Percentiles rank a stretch among this genome's conserved stretches.
phyloP scores from a whole-genome alignment of 2,888 invertebrate genomes.

The Pristionchus arcanus region DNA sequence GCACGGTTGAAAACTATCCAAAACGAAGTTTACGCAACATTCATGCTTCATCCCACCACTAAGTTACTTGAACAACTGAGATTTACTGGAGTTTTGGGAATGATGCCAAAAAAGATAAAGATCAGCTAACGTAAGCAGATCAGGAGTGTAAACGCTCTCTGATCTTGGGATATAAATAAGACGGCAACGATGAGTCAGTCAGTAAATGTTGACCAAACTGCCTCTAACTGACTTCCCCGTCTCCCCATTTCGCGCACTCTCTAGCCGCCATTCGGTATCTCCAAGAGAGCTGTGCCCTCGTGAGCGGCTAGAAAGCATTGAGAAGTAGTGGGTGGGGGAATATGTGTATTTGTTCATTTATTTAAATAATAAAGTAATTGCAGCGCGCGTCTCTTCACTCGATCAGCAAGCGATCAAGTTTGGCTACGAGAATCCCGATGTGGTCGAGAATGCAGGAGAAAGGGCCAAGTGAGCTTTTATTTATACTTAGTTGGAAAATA shows the following conservation, averaged over 20 bases:
- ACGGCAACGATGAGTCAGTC: not conserved
- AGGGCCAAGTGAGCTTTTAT: conserved; percentile 44
- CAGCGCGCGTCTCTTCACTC: conserved; percentile 75
- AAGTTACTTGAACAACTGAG: too few relatives aligned
- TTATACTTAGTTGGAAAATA: too few relatives aligned
- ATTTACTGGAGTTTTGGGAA: not conserved
- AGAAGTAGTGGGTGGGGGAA: not conserved
- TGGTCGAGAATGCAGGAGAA: conserved; percentile 69
- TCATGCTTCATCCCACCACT: too few relatives aligned
- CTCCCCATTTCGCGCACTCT: not conserved
- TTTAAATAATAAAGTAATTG: conserved; percentile 52
- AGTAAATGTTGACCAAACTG: not conserved
- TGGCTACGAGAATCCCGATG: conserved; percentile 74
- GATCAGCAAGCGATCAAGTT: conserved; percentile 71
- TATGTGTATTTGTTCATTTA: not conserved
- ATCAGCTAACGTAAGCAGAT: not conserved
- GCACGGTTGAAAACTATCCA: too few relatives aligned
- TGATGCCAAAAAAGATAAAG: not conserved
- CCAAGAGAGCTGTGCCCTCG: not conserved
- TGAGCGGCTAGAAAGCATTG: not conserved
- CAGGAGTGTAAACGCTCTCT: not conserved
- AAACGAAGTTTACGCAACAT: too few relatives aligned
- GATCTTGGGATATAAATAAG: not conserved
- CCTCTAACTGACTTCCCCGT: not conserved
- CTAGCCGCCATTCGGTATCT: not conserved